Conservation (phyloP, 2,113 vertebrate genomes). For the Datnioides undecimradiatus region DNA sequence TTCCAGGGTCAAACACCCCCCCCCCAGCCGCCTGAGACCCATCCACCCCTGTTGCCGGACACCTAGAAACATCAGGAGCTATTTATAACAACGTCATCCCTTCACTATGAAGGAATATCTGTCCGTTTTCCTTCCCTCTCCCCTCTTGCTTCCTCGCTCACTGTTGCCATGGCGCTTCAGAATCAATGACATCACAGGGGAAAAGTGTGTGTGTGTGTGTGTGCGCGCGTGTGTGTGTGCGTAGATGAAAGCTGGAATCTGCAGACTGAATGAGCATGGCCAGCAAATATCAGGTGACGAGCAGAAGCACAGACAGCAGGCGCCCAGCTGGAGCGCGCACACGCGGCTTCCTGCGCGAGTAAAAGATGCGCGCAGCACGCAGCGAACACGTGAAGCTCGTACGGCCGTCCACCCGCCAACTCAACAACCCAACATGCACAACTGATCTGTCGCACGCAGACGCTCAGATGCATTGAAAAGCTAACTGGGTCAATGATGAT, state of each 20-base stretch:
- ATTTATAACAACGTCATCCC: constrained; percentile 78
- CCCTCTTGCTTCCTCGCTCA: constrained; percentile 35
- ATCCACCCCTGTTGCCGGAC: constrained; percentile 32
- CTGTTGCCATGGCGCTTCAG: constrained; percentile 83
- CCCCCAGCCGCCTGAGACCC: background rate
- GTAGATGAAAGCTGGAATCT: constrained; percentile 66
- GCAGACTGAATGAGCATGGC: constrained; percentile 48
- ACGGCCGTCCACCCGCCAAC: constrained; percentile 13
- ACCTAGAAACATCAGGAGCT: constrained; percentile 74
- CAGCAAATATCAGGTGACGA: constrained; percentile 59
- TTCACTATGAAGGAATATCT: constrained; percentile 58
- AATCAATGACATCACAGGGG: constrained; percentile 80
- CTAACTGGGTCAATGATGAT: constrained; percentile 39
- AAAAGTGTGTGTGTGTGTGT: constrained; percentile 17
- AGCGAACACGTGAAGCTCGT: constrained; percentile 16
- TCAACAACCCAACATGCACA: constrained; percentile 17
- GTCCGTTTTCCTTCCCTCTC: constrained; percentile 18
- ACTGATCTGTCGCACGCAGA: constrained; percentile 29
- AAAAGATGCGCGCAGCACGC: too few relatives aligned
- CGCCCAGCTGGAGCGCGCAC: constrained; percentile 14
- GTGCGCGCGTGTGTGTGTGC: constrained; percentile 29
- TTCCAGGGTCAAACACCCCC: constrained; percentile 24
- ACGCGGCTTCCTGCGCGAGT: background rate
- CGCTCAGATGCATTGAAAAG: background rate
- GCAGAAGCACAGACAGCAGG: constrained; percentile 46